phyloP scores from a whole-genome alignment of 2,113 vertebrate species.

The Pygoscelis adeliae region DNA sequence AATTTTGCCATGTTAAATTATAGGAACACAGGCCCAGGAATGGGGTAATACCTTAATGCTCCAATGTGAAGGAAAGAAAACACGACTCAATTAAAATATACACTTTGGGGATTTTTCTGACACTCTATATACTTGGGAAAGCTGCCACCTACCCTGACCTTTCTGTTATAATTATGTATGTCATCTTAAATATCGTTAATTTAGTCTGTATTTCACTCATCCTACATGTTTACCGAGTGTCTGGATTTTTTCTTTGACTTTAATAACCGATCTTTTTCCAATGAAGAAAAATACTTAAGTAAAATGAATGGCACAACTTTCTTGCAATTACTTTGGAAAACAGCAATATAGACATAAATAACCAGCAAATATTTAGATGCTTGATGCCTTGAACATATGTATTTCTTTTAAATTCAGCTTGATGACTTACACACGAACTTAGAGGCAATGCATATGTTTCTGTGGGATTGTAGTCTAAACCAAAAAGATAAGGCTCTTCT shows the following conservation, averaged over 20 bases:
- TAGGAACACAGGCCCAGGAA: neutral
- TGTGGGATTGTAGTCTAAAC: neutral
- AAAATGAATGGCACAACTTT: neutral
- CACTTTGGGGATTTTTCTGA: neutral
- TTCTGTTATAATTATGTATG: neutral
- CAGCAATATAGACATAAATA: neutral
- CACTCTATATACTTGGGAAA: slow-evolving; percentile 26
- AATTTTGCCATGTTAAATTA: slow-evolving; percentile 16
- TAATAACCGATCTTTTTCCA: neutral
- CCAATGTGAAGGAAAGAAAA: neutral
- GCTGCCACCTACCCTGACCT: slow-evolving; percentile 21
- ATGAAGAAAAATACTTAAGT: neutral
- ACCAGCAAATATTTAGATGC: neutral
- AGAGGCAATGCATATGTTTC: neutral
- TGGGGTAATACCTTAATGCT: neutral
- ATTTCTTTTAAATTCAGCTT: neutral
- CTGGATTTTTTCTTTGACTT: neutral
- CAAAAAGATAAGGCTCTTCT: neutral
- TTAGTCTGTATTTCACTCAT: neutral
- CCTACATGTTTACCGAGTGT: neutral
- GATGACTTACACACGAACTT: neutral
- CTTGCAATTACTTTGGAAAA: neutral
- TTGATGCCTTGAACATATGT: accelerated
- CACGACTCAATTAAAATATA: neutral
- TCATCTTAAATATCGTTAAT: neutral